Evolutionary conservation across 2,888 invertebrate genomes (phyloP).

Genomic region (Crepidodera aurea): DNA sequence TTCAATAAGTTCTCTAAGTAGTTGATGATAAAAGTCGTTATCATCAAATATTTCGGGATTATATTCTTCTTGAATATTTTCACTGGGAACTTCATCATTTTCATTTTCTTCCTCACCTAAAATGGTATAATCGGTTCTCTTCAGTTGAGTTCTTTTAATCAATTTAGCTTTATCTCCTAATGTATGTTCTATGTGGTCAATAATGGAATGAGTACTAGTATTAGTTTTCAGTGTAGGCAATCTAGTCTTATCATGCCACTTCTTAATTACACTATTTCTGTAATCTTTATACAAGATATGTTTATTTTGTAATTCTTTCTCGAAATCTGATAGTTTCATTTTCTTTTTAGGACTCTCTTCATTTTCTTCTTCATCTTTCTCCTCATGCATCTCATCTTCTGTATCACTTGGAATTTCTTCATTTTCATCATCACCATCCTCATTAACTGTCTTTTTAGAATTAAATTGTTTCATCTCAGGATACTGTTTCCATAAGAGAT

Average conservation of each 20-base stretch:
- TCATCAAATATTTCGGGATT: slow-evolving; percentile 93
- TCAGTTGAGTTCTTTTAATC: slow-evolving; percentile 79
- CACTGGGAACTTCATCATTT: slow-evolving; percentile 40
- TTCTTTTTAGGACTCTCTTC: slow-evolving; percentile 59
- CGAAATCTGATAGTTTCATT: slow-evolving; percentile 69
- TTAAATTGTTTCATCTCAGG: slow-evolving; percentile 72
- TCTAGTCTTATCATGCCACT: slow-evolving; percentile 95
- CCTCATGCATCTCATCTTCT: slow-evolving; percentile 55
- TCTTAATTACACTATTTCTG: slow-evolving; percentile 84
- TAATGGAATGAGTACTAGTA: slow-evolving; percentile 66
- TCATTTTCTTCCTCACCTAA: slow-evolving; percentile 64
- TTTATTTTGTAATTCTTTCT: slow-evolving; percentile 65
- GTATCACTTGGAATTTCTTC: slow-evolving; percentile 74
- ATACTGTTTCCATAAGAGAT: slow-evolving; percentile 68
- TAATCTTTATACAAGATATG: slow-evolving; percentile 72
- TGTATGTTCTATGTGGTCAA: slow-evolving; percentile 87
- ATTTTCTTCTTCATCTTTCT: slow-evolving; percentile 42
- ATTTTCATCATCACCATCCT: slow-evolving; percentile 65
- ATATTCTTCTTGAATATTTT: slow-evolving; percentile 64
- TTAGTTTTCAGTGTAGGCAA: slow-evolving; percentile 71
- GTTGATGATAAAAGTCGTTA: slow-evolving; percentile 95
- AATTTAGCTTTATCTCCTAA: slow-evolving; percentile 80
- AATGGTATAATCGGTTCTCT: slow-evolving; percentile 76
- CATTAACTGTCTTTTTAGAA: slow-evolving; percentile 36
- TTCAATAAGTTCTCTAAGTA: slow-evolving; percentile 91